A percentile compares a stretch with the other conserved stretches of the same genome.
These are phyloP conservation scores for Steinernema scapterisci DNA, from an alignment of 2,888 invertebrate species.

Conservation along the genomic window DNA sequence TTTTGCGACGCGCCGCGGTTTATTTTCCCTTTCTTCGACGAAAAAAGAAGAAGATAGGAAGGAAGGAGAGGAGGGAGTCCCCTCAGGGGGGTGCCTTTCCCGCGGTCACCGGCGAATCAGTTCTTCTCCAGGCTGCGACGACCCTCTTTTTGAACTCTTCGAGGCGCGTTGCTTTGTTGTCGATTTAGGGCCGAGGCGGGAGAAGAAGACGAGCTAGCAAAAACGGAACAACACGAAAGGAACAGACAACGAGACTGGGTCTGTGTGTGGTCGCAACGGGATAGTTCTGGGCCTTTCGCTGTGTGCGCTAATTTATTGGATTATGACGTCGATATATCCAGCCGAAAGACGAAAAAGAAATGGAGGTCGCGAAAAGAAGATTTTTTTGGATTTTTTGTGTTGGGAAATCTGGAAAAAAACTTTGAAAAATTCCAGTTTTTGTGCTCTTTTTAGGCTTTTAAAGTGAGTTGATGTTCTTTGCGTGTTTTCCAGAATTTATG, in stretches of 20 bases:
- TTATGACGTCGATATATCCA: constrained; percentile 30
- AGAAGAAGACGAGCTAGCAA: background rate
- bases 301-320: constrained; percentile 29
- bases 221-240: background rate
- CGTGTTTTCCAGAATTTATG: too few species aligned
- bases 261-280: constrained; percentile 29
- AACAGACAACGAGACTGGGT: background rate
- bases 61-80: background rate
- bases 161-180: background rate
- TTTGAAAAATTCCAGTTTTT: too few species aligned
- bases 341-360: background rate
- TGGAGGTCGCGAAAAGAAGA: background rate
- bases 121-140: too few species aligned
- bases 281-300: constrained; percentile 5
- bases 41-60: too few species aligned
- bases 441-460: too few species aligned
- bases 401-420: too few species aligned
- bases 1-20: background rate
- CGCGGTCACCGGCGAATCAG: background rate
- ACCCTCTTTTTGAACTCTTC: background rate
- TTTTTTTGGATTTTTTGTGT: too few species aligned
- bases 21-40: background rate
- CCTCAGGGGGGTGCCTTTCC: background rate
- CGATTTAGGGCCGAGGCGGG: constrained; percentile 2
- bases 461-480: too few species aligned